Conservation (phyloP, 92 coral and sea anemone genomes). For the Chrysogorgia sp. region DNA sequence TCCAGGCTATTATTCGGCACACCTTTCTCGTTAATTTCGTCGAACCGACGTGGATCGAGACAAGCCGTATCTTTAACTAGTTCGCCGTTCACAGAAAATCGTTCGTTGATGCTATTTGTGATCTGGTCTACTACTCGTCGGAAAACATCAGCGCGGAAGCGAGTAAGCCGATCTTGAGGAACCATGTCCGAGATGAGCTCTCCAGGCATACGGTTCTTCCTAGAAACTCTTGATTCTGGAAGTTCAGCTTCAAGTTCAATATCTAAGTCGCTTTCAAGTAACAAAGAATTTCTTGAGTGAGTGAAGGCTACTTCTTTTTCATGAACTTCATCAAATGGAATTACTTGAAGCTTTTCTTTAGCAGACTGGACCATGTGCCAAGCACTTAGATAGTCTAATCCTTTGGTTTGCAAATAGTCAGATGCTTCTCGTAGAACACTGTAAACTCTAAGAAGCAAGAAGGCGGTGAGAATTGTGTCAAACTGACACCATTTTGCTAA, state of each 20-base stretch:
- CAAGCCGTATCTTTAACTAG: slow-evolving; percentile 27
- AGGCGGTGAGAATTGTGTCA: slow-evolving; percentile 20
- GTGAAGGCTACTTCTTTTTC: slow-evolving; percentile 1
- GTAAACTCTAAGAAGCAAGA: slow-evolving; percentile 2
- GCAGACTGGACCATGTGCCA: slow-evolving; percentile 37
- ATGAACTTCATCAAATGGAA: slow-evolving; percentile 20
- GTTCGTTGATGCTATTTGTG: slow-evolving; percentile 21
- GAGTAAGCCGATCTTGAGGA: slow-evolving; percentile 11
- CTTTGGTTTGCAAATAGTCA: slow-evolving; percentile 33
- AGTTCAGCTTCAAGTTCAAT: slow-evolving; percentile 21
- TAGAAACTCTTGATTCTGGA: slow-evolving; percentile 18
- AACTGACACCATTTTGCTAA: slow-evolving; percentile 31
- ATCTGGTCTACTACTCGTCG: slow-evolving; percentile 25
- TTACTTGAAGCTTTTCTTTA: slow-evolving; percentile 15
- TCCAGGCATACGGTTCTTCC: slow-evolving; percentile 28
- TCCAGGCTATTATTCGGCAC: slow-evolving; percentile 20
- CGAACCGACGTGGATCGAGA: slow-evolving; percentile 16
- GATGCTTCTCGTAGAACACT: slow-evolving; percentile 19
- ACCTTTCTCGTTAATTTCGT: slow-evolving; percentile 15
- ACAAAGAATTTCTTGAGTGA: slow-evolving; percentile 21
- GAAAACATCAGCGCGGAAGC: slow-evolving; percentile 19
- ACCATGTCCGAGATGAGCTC: slow-evolving; percentile 23
- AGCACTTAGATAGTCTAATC: slow-evolving; percentile 34
- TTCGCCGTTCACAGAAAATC: slow-evolving; percentile 18
- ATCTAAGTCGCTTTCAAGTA: slow-evolving; percentile 23